A percentile compares a stretch with the other conserved stretches of the same genome.
Evolutionary conservation across 2,113 vertebrate species (phyloP).

Genomic region (Elgaria multicarinata): DNA sequence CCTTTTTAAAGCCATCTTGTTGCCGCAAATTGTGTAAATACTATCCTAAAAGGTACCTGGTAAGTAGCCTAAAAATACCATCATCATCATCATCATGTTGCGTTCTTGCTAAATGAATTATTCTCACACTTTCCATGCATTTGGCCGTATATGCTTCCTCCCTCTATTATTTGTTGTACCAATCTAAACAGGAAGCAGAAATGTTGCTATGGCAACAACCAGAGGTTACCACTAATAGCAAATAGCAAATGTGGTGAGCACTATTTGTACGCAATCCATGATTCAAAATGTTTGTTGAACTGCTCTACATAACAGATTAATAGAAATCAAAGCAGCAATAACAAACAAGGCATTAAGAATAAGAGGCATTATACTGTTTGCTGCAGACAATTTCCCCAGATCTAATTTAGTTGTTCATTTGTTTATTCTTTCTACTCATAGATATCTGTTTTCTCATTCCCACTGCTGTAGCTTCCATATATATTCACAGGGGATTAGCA

Average conservation of each 20-base stretch:
- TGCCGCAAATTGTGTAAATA: background rate
- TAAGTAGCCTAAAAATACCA: slow-evolving; percentile 2
- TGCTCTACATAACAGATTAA: slow-evolving; percentile 41
- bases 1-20: background rate
- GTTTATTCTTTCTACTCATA: background rate
- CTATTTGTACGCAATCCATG: slow-evolving; percentile 32
- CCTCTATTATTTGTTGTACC: slow-evolving; percentile 3
- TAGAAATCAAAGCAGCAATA: slow-evolving; percentile 48
- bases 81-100: background rate
- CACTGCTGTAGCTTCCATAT: background rate
- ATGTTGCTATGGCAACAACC: slow-evolving; percentile 51
- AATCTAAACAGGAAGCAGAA: slow-evolving; percentile 45
- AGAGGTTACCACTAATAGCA: slow-evolving; percentile 35
- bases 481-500: slow-evolving; percentile 21
- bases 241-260: slow-evolving; percentile 34
- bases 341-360: slow-evolving; percentile 30
- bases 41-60: background rate
- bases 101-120: background rate
- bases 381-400: background rate
- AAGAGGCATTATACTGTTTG: background rate
- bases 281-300: slow-evolving; percentile 41
- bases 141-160: slow-evolving; percentile 38
- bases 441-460: background rate
- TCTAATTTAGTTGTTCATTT: slow-evolving; percentile 5
- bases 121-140: slow-evolving; percentile 26